A percentile compares a stretch with the other conserved stretches of the same genome.
Conservation (phyloP, 2,113 vertebrate species). For the Leucosticte australis region DNA sequence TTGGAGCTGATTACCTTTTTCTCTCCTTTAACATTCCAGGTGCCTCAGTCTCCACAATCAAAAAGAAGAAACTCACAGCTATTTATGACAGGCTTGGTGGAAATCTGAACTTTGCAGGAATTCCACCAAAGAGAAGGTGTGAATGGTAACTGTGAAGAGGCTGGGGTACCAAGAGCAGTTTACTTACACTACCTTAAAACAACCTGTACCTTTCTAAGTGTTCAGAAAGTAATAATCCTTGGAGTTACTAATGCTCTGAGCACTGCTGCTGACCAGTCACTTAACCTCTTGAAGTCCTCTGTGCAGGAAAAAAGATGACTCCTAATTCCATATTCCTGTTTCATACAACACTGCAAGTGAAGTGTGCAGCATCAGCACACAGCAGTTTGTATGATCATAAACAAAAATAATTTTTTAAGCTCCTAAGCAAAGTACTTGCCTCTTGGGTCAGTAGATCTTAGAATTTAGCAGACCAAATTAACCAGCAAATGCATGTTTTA, state of each 20-base stretch:
- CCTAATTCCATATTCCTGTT: not conserved
- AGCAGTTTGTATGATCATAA: not conserved
- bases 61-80: not conserved
- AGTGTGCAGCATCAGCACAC: not conserved
- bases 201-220: not conserved
- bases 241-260: not conserved
- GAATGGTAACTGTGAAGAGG: not conserved
- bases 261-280: not conserved
- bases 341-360: not conserved
- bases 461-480: not conserved
- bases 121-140: not conserved
- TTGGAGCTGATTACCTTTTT: not conserved
- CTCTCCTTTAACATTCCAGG: not conserved
- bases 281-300: not conserved
- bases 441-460: not conserved
- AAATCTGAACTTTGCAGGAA: not conserved
- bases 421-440: not conserved
- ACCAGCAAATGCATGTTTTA: not conserved
- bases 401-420: not conserved
- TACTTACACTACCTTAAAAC: not conserved
- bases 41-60: not conserved
- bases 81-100: not conserved
- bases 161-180: not conserved
- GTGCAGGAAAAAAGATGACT: not conserved
- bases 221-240: not conserved